Evolutionary conservation across 2,888 invertebrate genomes (phyloP), one percentile per base, ranked within the genome.

Genomic region (Drosophila testacea): DNA sequence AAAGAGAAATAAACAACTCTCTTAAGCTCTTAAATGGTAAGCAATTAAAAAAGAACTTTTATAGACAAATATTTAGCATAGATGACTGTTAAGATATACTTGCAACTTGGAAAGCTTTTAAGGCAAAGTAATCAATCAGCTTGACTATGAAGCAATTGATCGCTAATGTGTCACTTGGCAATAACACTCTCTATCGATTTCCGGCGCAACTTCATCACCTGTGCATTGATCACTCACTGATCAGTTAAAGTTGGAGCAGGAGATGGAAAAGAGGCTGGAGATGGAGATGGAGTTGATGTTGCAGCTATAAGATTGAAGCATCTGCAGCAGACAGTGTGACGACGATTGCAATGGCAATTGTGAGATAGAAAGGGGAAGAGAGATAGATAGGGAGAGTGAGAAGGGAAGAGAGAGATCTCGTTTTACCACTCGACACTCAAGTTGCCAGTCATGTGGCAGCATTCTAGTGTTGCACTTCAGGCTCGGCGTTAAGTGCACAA

Each of bases 401-500:
- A 13, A 28, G 36, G 9, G 16, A 5, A 6, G 13, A 4, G 7
- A 30, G 30, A 30, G 30, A 59, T 48, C 39, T 54, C 36, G 42
- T 56, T 27, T 47, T 50, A 34, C 57, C 70, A 69, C 66, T 74
- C 69, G 69, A 67, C 77, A 76, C 88, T 87, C 77, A 71, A 77
- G 73, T 71, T 89, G 90, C 89, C 89, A 89, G 88, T 90, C 88
- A 88, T 90, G 89, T 88, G 84, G 78, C 73, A 78, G 83, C 77
- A 79, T 88, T 85, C 89, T 90, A 90, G 90, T 90, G 88, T 73
- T 76, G 85, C 77, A 85, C 82, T 89, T 79, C 73, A 79, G 77
- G 76, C 69, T 70, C 73, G 88, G 70, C 75, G 73, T 77, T 88
- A 88, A 83, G 83, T 83, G 83, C 83, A 79, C 77, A 79, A 65